Evolutionary conservation across 2,888 invertebrate genomes (phyloP), one percentile per base, ranked within the genome.

Genomic region (Lasius platythorax): DNA sequence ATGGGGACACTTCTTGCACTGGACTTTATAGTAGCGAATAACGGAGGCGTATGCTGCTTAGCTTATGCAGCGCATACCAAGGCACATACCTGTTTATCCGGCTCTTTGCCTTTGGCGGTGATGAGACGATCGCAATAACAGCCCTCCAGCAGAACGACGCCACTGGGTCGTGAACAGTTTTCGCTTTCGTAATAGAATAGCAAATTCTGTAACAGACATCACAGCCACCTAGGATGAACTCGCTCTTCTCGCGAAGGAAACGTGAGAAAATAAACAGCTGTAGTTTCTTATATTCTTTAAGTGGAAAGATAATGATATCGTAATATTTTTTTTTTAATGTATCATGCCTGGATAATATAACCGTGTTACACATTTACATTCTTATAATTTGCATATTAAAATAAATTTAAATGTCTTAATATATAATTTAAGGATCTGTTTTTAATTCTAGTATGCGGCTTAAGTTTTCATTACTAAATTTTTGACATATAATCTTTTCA

Each of bases 101-200:
- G 91, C 79, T 95, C 95, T 90, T 95, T 95, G 89, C 95, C 94
- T 89, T 95, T 95, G 1, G 96, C 95, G 83, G 97, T 97, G 94
- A 97, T 97, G 89, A 98, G 96, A 58, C 97, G 95, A 94, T 98
- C 98, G 94, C 98, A 98, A 95, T 98, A 98, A 91, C 98, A 98
- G 0, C 98, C 98, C 94, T 99, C 99, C 76, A 99, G 96, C 88
- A 98, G 96, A 33, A 98, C 96, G 28, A 98, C 97, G 0, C 98
- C 98, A 0, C 98, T 97, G 0, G 98, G 98, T 50, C 97, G 96
- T 30, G 96, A 96, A 91, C 97, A 97, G 92, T 96, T 96, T 93
- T 98, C 98, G 75, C 97, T 97, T 93, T 99, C 98, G 95, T 98
- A 98, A 96, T 98, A 98, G 95, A 98, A 98, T 90, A 99, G 95